Conservation (phyloP, 1,140 invertebrate species). For the Drosophila pandora region DNA sequence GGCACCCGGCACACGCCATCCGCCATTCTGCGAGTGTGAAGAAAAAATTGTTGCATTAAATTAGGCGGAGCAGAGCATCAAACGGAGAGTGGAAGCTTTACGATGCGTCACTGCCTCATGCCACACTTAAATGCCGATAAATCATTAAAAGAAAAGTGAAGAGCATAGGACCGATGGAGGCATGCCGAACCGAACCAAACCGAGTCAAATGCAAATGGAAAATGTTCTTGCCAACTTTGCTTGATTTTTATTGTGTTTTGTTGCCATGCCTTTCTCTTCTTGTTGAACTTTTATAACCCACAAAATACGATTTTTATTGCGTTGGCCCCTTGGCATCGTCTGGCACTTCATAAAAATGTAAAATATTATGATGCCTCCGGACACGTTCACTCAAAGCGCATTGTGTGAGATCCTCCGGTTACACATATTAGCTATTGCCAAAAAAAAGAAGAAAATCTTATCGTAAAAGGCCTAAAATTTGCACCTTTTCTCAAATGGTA, state of each 20-base stretch:
- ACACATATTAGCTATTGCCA: constrained; percentile 1
- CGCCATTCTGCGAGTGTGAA: constrained; percentile 40
- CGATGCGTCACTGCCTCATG: constrained; percentile 59
- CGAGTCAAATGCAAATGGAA: constrained; percentile 57
- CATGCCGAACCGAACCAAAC: constrained; percentile 8
- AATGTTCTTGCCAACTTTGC: constrained; percentile 49
- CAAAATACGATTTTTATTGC: constrained; percentile 81
- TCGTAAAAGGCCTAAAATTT: constrained; percentile 6
- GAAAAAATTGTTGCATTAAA: constrained; percentile 79
- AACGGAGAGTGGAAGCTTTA: constrained; percentile 60
- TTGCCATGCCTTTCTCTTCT: constrained; percentile 6
- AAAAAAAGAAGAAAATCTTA: constrained; percentile 9
- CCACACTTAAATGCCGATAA: constrained; percentile 78
- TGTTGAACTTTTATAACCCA: constrained; percentile 74
- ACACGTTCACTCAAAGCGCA: constrained; percentile 68
- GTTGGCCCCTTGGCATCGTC: constrained; percentile 50
- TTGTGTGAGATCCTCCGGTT: constrained; percentile 21
- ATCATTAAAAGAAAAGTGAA: constrained; percentile 70
- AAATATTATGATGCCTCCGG: constrained; percentile 78
- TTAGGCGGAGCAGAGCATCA: constrained; percentile 53
- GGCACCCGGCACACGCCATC: constrained; percentile 7
- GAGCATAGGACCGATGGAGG: constrained; percentile 22
- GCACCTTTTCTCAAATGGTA: constrained; percentile 6
- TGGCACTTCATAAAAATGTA: constrained; percentile 82
- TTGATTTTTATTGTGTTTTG: constrained; percentile 24